phyloP scores from a whole-genome alignment of 30 jellyfish, hydroid and myxozoan species.

The Hydractinia symbiolongicarpus region DNA sequence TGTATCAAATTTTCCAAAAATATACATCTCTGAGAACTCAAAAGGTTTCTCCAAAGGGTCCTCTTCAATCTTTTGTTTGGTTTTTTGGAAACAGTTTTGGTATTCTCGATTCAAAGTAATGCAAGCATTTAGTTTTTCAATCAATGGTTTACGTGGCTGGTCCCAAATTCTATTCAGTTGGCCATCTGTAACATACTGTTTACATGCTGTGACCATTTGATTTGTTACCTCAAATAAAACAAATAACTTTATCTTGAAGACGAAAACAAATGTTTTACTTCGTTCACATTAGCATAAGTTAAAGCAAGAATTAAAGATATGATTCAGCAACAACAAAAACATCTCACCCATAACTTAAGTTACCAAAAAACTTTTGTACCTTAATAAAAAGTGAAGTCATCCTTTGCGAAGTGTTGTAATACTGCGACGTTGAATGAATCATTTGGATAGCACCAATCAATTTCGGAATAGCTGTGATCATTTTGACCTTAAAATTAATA shows the following conservation, averaged over 20 bases:
- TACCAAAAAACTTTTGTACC: conserved; percentile 33
- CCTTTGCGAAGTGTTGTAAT: conserved; percentile 94
- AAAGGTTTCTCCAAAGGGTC: conserved; percentile 72
- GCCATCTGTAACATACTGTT: conserved; percentile 68
- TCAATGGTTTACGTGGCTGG: conserved; percentile 57
- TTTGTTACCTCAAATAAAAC: conserved; percentile 69
- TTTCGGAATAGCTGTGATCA: conserved; percentile 83
- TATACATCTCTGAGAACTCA: conserved; percentile 97
- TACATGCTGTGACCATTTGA: conserved; percentile 97
- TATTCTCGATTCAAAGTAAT: conserved; percentile 60
- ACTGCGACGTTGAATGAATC: conserved; percentile 87
- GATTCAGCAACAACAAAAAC: not conserved
- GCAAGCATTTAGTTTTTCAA: conserved; percentile 64
- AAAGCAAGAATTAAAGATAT: not conserved
- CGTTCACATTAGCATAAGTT: not conserved
- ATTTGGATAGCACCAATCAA: conserved; percentile 91
- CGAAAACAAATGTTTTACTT: not conserved
- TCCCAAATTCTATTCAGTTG: conserved; percentile 75
- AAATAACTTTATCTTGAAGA: not conserved
- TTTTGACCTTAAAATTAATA: conserved; percentile 42
- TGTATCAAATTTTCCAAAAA: conserved; percentile 93
- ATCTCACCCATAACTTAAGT: not conserved
- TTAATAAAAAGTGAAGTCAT: conserved; percentile 96
- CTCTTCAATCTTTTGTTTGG: conserved; percentile 66
- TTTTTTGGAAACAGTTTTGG: conserved; percentile 83